Evolutionary conservation across 2,888 invertebrate genomes (phyloP), one percentile per base, ranked within the genome.

Genomic region (Pharmacophagus antenor): DNA sequence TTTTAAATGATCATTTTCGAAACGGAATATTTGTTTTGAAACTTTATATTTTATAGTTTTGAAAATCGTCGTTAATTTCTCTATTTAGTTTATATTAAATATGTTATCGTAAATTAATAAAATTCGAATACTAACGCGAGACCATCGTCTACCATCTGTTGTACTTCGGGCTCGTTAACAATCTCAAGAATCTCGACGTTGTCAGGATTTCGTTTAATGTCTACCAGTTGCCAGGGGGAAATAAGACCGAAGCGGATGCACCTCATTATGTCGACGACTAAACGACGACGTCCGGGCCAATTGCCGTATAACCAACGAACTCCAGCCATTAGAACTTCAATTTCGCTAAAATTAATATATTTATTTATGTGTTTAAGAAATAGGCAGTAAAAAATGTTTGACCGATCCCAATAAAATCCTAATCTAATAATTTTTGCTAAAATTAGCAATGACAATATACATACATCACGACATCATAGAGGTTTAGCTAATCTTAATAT

Each of bases 161-260:
- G 94, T 18, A 96, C 93, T 65, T 93, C 93, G 0, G 93, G 85
- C 66, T 93, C 92, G 58, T 92, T 92, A 58, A 94, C 93, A 10
- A 96, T 86, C 63, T 94, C 93, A 67, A 94, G 85, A 66, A 96
- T 93, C 71, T 95, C 95, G 0, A 92, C 92, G 71, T 94, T 94
- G 71, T 94, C 94, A 0, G 94, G 93, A 74, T 95, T 95, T 22
- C 95, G 89, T 67, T 94, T 94, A 50, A 96, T 93, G 63, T 95
- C 95, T 0, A 96, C 94, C 25, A 96, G 88, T 71, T 96, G 94
- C 94, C 95, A 95, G 0, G 96, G 95, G 0, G 95, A 94, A 70
- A 96, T 94, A 46, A 95, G 91, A 0, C 95, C 95, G 73, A 96
- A 96, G 25, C 96, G 92, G 0, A 96, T 93, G 74, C 95, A 95